Evolutionary conservation across 2,797 vertebrate species (phyloP).

Genomic region (Hipposideros larvatus): DNA sequence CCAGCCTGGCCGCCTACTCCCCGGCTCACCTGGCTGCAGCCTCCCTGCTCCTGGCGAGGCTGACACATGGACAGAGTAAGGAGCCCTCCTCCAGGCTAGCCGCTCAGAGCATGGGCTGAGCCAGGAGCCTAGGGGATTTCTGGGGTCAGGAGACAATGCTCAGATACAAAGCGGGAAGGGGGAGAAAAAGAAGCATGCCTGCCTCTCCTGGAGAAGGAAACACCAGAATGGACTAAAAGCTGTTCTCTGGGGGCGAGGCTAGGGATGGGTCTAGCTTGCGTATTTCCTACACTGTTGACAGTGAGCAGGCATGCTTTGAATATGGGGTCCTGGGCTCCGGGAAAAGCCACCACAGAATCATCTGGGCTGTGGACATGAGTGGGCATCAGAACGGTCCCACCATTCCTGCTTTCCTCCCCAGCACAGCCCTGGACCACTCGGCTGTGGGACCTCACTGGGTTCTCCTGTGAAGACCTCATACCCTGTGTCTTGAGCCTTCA

Average conservation of each 20-base stretch:
- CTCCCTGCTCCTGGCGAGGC: slow-evolving; percentile 93
- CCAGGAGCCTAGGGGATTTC: not conserved
- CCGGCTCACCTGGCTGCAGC: slow-evolving; percentile 93
- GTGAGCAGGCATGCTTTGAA: accelerated
- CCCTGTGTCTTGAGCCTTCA: slow-evolving; percentile 93
- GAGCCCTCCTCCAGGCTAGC: not conserved
- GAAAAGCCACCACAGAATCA: not conserved
- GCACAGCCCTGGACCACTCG: slow-evolving; percentile 94
- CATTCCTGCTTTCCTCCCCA: slow-evolving; percentile 80
- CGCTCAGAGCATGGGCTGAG: not conserved
- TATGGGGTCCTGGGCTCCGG: not conserved
- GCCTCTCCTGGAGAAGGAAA: not conserved
- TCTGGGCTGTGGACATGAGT: accelerated
- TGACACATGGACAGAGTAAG: slow-evolving; percentile 94
- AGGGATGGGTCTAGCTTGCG: not conserved
- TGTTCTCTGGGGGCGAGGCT: not conserved
- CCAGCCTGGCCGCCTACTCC: slow-evolving; percentile 90
- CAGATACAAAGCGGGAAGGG: too few relatives aligned
- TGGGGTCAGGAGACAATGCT: not conserved
- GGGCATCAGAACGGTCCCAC: accelerated
- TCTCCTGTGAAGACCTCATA: slow-evolving; percentile 93
- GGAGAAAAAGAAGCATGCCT: not conserved
- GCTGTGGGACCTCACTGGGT: slow-evolving; percentile 94
- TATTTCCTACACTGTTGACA: not conserved
- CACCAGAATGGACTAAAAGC: not conserved